phyloP scores from a whole-genome alignment of 2,888 invertebrate genomes.

The Craniophora ligustri region DNA sequence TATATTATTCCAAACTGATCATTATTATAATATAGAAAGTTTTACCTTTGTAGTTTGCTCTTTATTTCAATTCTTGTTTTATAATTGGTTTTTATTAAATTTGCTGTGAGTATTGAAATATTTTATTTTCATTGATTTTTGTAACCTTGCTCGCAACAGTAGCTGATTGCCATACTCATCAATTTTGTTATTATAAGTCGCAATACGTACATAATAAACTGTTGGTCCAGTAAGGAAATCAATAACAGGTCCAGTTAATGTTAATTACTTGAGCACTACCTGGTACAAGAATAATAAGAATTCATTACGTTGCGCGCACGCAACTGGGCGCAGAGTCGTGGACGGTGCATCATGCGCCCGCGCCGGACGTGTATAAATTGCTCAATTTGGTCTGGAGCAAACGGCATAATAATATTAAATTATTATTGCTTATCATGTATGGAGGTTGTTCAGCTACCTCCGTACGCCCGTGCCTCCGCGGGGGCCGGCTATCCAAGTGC shows the following conservation, averaged over 20 bases:
- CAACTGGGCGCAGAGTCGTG: constrained; percentile 33
- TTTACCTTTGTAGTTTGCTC: constrained; percentile 3
- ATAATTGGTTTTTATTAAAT: too few species aligned
- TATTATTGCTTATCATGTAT: constrained; percentile 74
- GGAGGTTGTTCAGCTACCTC: constrained; percentile 69
- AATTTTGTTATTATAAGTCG: constrained; percentile 26
- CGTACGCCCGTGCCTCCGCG: constrained; percentile 72
- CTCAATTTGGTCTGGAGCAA: constrained; percentile 81
- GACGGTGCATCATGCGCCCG: constrained; percentile 56
- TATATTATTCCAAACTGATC: constrained; percentile 20
- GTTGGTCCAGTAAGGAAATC: constrained; percentile 41
- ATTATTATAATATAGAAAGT: constrained; percentile 11
- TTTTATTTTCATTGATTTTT: background rate
- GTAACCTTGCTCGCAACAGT: constrained; percentile 25
- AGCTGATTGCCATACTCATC: constrained; percentile 16
- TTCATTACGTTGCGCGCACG: constrained; percentile 55
- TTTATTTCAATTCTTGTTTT: background rate
- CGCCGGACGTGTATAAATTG: constrained; percentile 78
- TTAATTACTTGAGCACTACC: constrained; percentile 67
- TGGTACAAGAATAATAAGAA: constrained; percentile 55
- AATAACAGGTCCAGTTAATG: constrained; percentile 46
- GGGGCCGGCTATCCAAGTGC: constrained; percentile 53
- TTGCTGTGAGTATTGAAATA: background rate
- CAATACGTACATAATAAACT: constrained; percentile 40
- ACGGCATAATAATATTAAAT: constrained; percentile 84